phyloP scores from a whole-genome alignment of 2,113 vertebrate genomes.

The Equus przewalskii region DNA sequence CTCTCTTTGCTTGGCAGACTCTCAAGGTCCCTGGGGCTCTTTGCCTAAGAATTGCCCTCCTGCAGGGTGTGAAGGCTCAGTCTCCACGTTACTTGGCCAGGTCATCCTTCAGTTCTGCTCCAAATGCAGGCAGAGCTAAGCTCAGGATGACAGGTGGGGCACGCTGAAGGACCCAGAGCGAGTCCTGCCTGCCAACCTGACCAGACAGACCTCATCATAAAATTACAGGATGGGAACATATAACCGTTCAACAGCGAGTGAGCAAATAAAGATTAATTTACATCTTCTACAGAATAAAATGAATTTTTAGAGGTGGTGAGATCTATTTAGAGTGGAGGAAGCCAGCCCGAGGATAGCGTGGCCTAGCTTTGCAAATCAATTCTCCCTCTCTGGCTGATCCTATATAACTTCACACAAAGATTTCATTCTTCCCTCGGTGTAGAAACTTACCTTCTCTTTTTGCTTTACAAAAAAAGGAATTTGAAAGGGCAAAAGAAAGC shows the following conservation, averaged over 20 bases:
- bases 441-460: slow-evolving; percentile 33
- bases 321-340: background rate
- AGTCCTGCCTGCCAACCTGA: background rate
- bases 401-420: background rate
- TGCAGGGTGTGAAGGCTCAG: background rate
- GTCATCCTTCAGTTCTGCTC: background rate
- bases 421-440: background rate
- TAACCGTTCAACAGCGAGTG: background rate
- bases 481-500: background rate
- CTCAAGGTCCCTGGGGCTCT: background rate
- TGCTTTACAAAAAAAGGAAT: background rate
- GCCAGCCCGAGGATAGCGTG: background rate
- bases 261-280: background rate
- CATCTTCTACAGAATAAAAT: background rate
- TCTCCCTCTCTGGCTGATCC: background rate
- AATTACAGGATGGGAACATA: background rate
- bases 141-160: background rate
- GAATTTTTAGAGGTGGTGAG: background rate
- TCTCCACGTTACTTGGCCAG: background rate
- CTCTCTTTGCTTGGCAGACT: background rate
- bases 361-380: background rate
- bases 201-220: background rate
- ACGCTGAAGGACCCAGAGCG: background rate
- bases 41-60: background rate
- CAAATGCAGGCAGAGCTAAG: background rate